phyloP scores from a whole-genome alignment of 2,113 vertebrate genomes.

The Protomyctophum bolini region DNA sequence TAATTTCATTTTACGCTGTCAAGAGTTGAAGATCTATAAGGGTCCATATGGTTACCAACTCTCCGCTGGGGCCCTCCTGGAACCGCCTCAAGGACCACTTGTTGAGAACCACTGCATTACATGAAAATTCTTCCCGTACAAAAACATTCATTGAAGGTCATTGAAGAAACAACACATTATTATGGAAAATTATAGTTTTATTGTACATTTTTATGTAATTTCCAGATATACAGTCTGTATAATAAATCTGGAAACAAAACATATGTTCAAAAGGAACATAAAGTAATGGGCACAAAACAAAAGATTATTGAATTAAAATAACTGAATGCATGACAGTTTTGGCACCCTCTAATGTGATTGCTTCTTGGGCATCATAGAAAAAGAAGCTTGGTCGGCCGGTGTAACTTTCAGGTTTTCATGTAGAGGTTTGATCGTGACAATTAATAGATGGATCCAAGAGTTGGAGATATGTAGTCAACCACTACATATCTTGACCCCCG shows the following conservation, averaged over 20 bases:
- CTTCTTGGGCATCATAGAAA: slow-evolving; percentile 22
- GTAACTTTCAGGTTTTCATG: too few species aligned
- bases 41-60: too few species aligned
- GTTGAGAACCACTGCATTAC: not conserved
- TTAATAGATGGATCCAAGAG: too few species aligned
- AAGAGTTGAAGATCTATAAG: too few species aligned
- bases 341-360: slow-evolving; percentile 39
- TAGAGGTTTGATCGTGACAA: too few species aligned
- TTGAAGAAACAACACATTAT: slow-evolving; percentile 25
- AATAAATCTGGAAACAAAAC: slow-evolving; percentile 61
- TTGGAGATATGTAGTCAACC: too few species aligned
- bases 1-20: too few species aligned
- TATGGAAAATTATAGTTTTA: slow-evolving; percentile 78
- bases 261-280: slow-evolving; percentile 43
- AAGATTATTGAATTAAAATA: slow-evolving; percentile 40
- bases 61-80: too few species aligned
- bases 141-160: not conserved
- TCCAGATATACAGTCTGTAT: slow-evolving; percentile 62
- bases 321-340: slow-evolving; percentile 45
- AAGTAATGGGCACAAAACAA: slow-evolving; percentile 57
- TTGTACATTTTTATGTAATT: slow-evolving; percentile 73
- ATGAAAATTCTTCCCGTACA: not conserved
- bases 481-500: too few species aligned
- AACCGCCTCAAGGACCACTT: too few species aligned
- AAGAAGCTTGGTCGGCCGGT: too few species aligned